Percentiles rank a stretch among this genome's conserved stretches.
Evolutionary conservation across 2,113 vertebrate species (phyloP).

Genomic region (Azemiops feae): DNA sequence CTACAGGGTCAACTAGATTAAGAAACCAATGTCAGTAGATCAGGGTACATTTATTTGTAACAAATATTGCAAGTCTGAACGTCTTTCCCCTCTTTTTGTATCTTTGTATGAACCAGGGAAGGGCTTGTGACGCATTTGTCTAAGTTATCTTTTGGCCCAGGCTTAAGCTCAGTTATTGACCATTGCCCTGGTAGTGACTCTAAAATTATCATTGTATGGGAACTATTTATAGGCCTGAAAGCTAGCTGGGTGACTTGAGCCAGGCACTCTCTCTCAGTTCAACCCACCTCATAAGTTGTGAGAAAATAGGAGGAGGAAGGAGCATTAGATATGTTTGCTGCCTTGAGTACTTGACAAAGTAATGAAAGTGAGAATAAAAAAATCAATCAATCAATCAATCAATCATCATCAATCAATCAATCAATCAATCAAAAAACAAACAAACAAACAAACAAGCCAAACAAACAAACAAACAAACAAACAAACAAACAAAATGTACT

Average conservation of each 20-base stretch:
- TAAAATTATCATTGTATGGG: not conserved
- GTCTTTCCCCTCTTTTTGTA: not conserved
- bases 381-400: too few species aligned
- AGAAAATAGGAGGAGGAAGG: not conserved
- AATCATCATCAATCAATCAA: too few species aligned
- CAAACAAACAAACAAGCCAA: too few species aligned
- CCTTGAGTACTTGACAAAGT: not conserved
- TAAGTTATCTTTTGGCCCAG: not conserved
- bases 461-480: too few species aligned
- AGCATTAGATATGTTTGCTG: not conserved
- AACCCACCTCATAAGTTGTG: not conserved
- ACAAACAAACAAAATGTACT: not conserved
- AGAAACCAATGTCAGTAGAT: not conserved
- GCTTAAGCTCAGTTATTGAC: not conserved
- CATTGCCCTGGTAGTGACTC: not conserved
- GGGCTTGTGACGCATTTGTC: not conserved
- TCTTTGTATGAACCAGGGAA: not conserved
- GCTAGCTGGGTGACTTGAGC: not conserved
- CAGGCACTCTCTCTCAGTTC: not conserved
- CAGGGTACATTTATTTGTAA: not conserved
- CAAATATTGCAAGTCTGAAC: not conserved
- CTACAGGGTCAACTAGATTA: not conserved
- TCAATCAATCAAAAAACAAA: too few species aligned
- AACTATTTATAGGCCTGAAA: not conserved
- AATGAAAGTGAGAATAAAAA: not conserved